Evolutionary conservation across 2,797 vertebrate species (phyloP), one percentile per base, ranked within the genome.

Genomic region (Enteromius viviparus): DNA sequence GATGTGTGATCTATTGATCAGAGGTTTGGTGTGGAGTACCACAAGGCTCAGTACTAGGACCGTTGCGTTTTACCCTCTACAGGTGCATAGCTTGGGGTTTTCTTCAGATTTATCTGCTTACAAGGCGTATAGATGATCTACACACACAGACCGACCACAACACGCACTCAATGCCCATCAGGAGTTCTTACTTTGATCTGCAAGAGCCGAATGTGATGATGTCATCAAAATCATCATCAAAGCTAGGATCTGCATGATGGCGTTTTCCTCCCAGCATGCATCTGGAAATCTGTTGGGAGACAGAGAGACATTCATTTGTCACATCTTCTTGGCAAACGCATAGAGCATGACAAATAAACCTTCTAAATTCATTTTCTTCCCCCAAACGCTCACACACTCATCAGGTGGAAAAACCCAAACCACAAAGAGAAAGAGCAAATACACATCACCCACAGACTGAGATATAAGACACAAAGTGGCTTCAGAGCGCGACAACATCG

Each of bases 361-460:
- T 1, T 40, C 0, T 0, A 12, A 1, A 37, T 23, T 58, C 17
- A 6, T 15, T 53, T 19, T 37, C n/a, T n/a, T 51, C 32, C 62
- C 47, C 14, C 14, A 12, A 51, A 78, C 62, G n/a, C 29, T 6
- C 45, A 37, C 42, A 37, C 55, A 17, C 26, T 64, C 60, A 14
- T 64, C 14, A 58, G 51, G 66, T 45, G 66, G 78, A 70, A 80
- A 80, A 80, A 80, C 78, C 78, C 65, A 15, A 70, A 9, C 65
- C 77, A 55, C 77, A 37, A 11, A 78, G 6, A 64, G 26, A 64
- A 64, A 64, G 26, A 64, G 58, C 58, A 62, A 29, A 64, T 8
- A 64, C 12, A 55, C 29, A 23, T 64, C 58, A 65, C 40, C 26
- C 76, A 78, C 76, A 49, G 40, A 64, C 40, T 14, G 8, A 4